Base-by-base conservation (phyloP, 1,140 invertebrate species). In the Plectrocnemia conspersa region DNA sequence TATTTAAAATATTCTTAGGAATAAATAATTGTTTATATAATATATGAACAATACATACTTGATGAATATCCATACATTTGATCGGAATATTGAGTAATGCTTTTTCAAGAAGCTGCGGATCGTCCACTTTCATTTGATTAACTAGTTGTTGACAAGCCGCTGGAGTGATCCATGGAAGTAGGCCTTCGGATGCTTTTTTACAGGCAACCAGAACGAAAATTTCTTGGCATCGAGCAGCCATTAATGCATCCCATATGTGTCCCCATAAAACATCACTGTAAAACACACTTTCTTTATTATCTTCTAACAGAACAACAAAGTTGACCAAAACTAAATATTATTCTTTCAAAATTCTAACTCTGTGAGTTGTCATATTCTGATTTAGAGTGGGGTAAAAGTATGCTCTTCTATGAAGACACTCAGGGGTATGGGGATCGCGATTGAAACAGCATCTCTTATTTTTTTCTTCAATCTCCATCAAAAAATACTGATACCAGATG, bases 41-140 rank as follows among this genome's bases (percentile, higher is more conserved):
- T 7, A 38, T 13, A 38, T 13, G 6, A 9, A 38, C 36, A 36
- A 7, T 3, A 18, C 11, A 21, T 47, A 61, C 59, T 48, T 61
- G 59, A 41, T 61, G 59, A 22, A 61, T 40, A 47, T 61, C 59
- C 52, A 61, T 29, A 21, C 55, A 58, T 44, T 58, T 55, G 25
- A 61, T 24, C 10, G 59, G 52, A 35, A 61, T 47, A 33, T 57
- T 52, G 29, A 61, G 32, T 19, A 61, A 48, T 0, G 55, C 59
- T 19, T 54, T 61, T 33, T 61, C 55, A 33, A 61, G 40, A 18
- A 11, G 38, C 24, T 40, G 52, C 2, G 59, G 50, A 45, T 61
- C 59, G 29, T 18, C 36, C 18, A 25, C 24, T 1, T 24, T 25
- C 24, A 61, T 45, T 9, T 53, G 24, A 16, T 55, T 21, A 5